Evolutionary conservation across 2,797 vertebrate genomes (phyloP), one percentile per base, ranked within the genome.

Genomic region (Strix occidentalis): DNA sequence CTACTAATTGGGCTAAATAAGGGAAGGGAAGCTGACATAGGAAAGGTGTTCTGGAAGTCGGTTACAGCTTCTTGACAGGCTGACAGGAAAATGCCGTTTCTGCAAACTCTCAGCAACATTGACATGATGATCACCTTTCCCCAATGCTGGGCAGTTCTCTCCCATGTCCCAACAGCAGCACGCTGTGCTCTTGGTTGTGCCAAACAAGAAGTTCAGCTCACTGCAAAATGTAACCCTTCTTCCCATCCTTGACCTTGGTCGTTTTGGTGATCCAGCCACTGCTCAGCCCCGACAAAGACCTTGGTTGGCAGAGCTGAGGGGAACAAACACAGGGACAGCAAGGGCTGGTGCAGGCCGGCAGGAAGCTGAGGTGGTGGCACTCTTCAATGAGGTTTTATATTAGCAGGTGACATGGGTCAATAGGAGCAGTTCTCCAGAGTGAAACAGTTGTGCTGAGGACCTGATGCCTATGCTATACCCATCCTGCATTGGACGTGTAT

Each of bases 141-240:
- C 48, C 68, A 63, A 0, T 1, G 1, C 1, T 37, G 54, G 81
- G n/a, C 35, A 4, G 5, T 21, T 70, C 70, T 45, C 11, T 54
- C 33, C 39, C 6, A 2, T 43, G 46, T 9, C 61, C 35, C 63
- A 45, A 65, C 3, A 2, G 48, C 41, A 84, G 39, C 10, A 10
- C 0, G 2, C 15, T 64, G 45, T 0, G 0, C 37, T 84, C 39
- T 23, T 4, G 4, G 41, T 43, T 69, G 35, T 33, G 33, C 37
- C 46, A 56, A 46, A 78, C 24, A 68, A 76, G 48, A 50, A 35
- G 60, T n/a, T 54, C 39, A 80, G 12, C 24, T 77, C 26, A 28
- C 84, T 26, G 46, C 13, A 72, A 79, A 82, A 61, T 13, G 72
- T 4, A 66, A 23, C 7, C 8, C 4, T 64, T 21, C 45, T 72